Percentiles rank a stretch among this genome's conserved stretches.
phyloP scores from a whole-genome alignment of 2,113 vertebrate species.

The Pterocles orientalis region DNA sequence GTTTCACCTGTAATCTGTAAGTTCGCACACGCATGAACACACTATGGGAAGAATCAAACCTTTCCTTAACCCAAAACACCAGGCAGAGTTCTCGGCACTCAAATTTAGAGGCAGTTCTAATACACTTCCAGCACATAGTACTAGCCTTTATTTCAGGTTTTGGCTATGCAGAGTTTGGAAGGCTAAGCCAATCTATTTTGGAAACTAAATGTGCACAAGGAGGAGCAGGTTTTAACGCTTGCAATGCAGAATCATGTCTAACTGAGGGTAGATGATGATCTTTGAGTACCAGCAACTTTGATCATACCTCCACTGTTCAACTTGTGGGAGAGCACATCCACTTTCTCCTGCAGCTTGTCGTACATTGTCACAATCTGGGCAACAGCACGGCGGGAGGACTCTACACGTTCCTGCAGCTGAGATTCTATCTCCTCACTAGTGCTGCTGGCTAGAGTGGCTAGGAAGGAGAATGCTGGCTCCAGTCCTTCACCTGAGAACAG shows the following conservation, averaged over 20 bases:
- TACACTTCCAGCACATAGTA: fast-evolving
- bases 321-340: constrained; percentile 76
- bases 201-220: background rate
- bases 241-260: background rate
- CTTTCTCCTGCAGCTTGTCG: constrained; percentile 82
- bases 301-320: constrained; percentile 78
- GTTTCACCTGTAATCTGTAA: background rate
- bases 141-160: background rate
- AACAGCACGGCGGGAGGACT: constrained; percentile 88
- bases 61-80: background rate
- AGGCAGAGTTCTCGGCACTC: background rate
- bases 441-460: constrained; percentile 94
- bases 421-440: constrained; percentile 96
- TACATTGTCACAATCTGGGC: constrained; percentile 87
- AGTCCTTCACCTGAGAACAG: constrained; percentile 79
- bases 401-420: constrained; percentile 91
- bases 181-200: background rate
- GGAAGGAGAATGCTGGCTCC: constrained; percentile 88
- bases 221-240: background rate
- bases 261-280: background rate
- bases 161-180: background rate
- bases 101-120: background rate
- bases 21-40: background rate
- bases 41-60: background rate
- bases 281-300: background rate